Evolutionary conservation across 2,888 invertebrate genomes (phyloP), one percentile per base, ranked within the genome.

Genomic region (Chrysodeixis includens): DNA sequence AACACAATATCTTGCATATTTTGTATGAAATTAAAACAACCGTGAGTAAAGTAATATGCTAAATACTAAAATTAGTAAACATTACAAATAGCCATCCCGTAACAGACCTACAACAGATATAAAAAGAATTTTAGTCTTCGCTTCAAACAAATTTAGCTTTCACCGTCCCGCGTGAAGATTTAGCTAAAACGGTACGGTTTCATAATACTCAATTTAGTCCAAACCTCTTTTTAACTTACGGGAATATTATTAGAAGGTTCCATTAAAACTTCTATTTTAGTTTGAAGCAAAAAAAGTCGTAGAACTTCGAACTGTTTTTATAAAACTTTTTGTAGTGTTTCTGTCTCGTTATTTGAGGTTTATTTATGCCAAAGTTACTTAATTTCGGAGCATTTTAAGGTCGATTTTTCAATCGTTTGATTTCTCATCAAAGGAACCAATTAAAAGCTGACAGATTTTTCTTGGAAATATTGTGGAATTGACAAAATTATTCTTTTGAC

Each of bases 231-330:
- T n/a, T 35, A 35, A n/a, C n/a, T 40, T 12, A 63, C 61, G 61
- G 71, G 71, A 73, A 59, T 69, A 74, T 77, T 77, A 77, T 70
- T 71, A 49, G 75, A 66, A 71, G 75, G 66, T 81, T 72, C 78
- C 81, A 81, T 79, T 78, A 78, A 79, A 79, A 79, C 72, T 81
- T 79, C 46, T 69, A 40, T 40, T 40, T 40, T 40, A 40, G n/a
- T 40, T 40, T 40, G n/a, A 7, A n/a, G 7, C 14, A 78, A 80
- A 78, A 80, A 70, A 71, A 71, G 57, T 16, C 51, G 60, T 69
- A 64, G 56, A 73, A 62, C 52, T 74, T 69, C 53, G 56, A 59
- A 64, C 66, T 71, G 56, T 62, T 32, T 71, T 53, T 75, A n/a
- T 71, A 7, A 71, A 30, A 65, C 40, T 44, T 53, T 71, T 65